Percentiles rank a stretch among this genome's conserved stretches.
These are phyloP conservation scores for Leptobrachium leishanense DNA, from an alignment of 2,113 vertebrate genomes.

Conservation along the genomic window DNA sequence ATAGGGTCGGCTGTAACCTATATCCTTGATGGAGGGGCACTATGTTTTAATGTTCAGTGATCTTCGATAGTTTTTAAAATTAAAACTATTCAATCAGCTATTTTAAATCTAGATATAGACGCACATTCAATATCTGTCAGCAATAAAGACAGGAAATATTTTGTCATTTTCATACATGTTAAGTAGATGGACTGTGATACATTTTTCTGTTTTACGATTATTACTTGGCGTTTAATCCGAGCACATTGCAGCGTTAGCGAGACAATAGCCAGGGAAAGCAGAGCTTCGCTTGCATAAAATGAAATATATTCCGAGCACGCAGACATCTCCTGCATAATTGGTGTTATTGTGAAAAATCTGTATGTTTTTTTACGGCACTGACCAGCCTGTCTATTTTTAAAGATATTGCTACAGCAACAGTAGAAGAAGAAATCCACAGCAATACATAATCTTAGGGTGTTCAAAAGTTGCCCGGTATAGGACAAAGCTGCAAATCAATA, in stretches of 20 bases:
- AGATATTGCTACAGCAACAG: slow-evolving; percentile 2
- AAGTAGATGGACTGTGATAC: neutral
- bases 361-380: neutral
- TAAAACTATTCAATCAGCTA: too few species aligned
- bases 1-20: too few species aligned
- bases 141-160: too few species aligned
- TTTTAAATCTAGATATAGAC: too few species aligned
- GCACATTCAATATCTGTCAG: too few species aligned
- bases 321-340: slow-evolving; percentile 6
- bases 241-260: neutral
- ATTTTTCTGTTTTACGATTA: neutral
- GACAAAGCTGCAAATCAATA: too few species aligned
- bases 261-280: neutral
- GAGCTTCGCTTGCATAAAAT: neutral
- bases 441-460: too few species aligned
- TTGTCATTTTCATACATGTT: too few species aligned
- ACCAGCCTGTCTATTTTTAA: slow-evolving; percentile 14
- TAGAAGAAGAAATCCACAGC: slow-evolving; percentile 1
- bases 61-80: too few species aligned
- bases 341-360: slow-evolving; percentile 2
- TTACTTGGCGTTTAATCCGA: neutral
- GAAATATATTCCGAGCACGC: neutral
- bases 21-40: too few species aligned
- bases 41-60: too few species aligned
- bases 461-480: too few species aligned